Conservation (phyloP, 2,113 vertebrate genomes). For the Vulpes lagopus region DNA sequence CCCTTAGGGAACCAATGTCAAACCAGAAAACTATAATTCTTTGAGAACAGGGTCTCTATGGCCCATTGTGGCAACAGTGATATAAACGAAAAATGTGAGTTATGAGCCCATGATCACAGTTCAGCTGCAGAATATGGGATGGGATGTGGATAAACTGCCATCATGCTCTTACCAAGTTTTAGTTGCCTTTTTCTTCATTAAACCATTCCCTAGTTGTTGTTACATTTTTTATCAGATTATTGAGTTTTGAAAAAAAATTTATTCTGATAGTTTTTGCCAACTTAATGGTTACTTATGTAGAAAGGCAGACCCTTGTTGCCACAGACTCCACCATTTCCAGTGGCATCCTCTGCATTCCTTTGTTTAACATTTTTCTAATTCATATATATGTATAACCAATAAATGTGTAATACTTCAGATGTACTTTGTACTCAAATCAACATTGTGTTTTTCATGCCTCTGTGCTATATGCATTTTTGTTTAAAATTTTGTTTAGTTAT, state of each 20-base stretch:
- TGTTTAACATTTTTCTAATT: not conserved
- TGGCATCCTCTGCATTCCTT: not conserved
- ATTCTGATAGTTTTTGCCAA: not conserved
- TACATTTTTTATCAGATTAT: not conserved
- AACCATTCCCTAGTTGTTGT: not conserved
- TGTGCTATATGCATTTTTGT: no score
- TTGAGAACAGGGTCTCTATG: not conserved
- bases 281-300: not conserved
- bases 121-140: not conserved
- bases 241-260: not conserved
- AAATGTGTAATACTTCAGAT: not conserved
- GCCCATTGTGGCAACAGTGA: not conserved
- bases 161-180: not conserved
- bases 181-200: not conserved
- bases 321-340: not conserved
- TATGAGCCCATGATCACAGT: no score
- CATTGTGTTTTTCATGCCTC: not conserved
- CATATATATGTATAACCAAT: not conserved
- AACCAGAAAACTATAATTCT: not conserved
- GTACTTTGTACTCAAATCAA: not conserved
- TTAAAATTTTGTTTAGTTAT: not conserved
- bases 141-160: not conserved
- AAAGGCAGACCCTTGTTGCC: not conserved
- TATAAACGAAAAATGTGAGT: not conserved
- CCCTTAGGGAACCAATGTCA: not conserved